Evolutionary conservation across 1,140 invertebrate species (phyloP).

Genomic region (Agrypnia vestita): DNA sequence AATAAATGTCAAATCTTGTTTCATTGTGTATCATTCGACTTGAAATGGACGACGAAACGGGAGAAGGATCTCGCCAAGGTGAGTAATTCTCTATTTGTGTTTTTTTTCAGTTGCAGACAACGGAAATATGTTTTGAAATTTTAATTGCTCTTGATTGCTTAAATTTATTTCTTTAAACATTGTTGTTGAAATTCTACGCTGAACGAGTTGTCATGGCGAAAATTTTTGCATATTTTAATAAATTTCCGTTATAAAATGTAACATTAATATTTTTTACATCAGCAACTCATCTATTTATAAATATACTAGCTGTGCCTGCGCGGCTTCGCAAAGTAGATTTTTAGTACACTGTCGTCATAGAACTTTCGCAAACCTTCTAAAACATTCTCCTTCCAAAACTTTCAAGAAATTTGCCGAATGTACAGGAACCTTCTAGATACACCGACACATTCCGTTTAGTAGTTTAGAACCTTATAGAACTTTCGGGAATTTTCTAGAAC

Average conservation of each 20-base stretch:
- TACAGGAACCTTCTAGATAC: too few relatives aligned
- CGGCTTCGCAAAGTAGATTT: too few relatives aligned
- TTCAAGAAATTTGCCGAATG: too few relatives aligned
- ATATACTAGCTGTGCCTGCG: too few relatives aligned
- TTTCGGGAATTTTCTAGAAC: too few relatives aligned
- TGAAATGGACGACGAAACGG: slow-evolving; percentile 69
- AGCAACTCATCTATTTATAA: too few relatives aligned
- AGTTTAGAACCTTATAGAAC: too few relatives aligned
- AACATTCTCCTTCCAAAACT: too few relatives aligned
- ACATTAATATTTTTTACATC: too few relatives aligned
- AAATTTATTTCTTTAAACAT: slow-evolving; percentile 65
- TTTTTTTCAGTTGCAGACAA: slow-evolving; percentile 63
- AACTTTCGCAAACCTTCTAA: too few relatives aligned
- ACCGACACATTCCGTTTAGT: too few relatives aligned
- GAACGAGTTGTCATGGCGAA: neutral
- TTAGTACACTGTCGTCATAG: too few relatives aligned
- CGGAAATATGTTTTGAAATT: slow-evolving; percentile 14
- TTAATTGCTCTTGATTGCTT: slow-evolving; percentile 27
- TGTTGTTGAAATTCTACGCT: slow-evolving; percentile 47
- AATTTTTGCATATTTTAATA: neutral
- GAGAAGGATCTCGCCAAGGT: slow-evolving; percentile 48
- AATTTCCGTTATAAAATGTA: neutral
- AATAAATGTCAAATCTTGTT: slow-evolving; percentile 69
- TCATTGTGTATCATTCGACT: slow-evolving; percentile 71
- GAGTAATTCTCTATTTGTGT: slow-evolving; percentile 6